Evolutionary conservation across 2,888 invertebrate genomes (phyloP).

Genomic region (Hirtodrosophila histrioides): DNA sequence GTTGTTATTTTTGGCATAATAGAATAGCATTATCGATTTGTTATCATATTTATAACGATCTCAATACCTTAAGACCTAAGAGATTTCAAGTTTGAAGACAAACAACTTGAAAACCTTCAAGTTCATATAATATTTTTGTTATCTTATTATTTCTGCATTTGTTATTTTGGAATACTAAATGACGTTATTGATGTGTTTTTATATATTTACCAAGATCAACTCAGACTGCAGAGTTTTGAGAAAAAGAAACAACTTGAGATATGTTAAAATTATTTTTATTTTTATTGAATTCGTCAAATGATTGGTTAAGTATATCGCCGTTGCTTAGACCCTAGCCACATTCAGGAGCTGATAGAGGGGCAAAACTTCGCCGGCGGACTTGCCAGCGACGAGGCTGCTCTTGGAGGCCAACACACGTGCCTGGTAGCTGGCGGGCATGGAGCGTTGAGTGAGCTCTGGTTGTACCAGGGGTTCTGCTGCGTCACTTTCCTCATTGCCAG

Average conservation of each 20-base stretch:
- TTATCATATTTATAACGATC: neutral
- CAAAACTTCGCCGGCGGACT: conserved; percentile 38
- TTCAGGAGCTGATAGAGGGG: conserved; percentile 65
- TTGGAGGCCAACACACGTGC: conserved; percentile 48
- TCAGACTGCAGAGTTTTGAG: no score
- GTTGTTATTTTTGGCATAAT: neutral
- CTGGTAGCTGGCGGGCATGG: conserved; percentile 56
- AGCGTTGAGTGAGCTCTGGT: conserved; percentile 22
- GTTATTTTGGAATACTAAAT: no score
- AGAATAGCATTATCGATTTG: no score
- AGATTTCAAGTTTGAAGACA: neutral
- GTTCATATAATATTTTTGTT: no score
- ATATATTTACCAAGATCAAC: no score
- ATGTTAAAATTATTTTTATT: conserved; percentile 5
- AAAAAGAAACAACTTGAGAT: neutral
- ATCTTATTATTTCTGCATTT: no score
- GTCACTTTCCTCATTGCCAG: conserved; percentile 39
- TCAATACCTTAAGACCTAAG: neutral
- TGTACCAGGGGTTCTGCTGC: conserved; percentile 7
- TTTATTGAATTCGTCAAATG: neutral
- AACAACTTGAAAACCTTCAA: no score
- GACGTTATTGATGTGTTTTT: no score
- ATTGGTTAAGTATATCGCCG: neutral
- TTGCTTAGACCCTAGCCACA: conserved; percentile 43
- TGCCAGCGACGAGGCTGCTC: conserved; percentile 36